Evolutionary conservation across 2,888 invertebrate genomes (phyloP), one percentile per base, ranked within the genome.

Genomic region (Aethes cnicana): DNA sequence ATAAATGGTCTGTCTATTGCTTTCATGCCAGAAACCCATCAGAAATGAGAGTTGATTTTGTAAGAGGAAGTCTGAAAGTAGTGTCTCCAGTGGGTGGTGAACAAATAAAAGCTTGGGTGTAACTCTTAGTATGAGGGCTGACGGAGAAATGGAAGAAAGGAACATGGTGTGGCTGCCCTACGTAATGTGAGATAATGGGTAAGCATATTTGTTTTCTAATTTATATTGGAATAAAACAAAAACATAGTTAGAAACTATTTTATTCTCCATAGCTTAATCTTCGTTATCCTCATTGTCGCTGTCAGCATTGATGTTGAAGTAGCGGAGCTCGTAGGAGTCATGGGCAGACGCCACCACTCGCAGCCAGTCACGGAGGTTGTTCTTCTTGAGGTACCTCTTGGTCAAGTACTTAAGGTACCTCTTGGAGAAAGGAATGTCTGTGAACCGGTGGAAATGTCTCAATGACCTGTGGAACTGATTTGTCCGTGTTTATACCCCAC

Each of bases 381-480:
- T 98, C 92, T 99, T 99, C 93, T 99, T 99, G 88, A 99, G 92
- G 91, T 99, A 99, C 84, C 98, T 98, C 91, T 99, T 99, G 1
- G 99, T 99, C 87, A 99, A 92, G 90, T 99, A 99, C 90, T 99
- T 99, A 62, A 99, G 92, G 82, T 99, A 99, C 90, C 98, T 92
- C 88, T 94, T 94, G 53, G 94, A 93, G 87, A 94, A 94, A 61
- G 94, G 93, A 77, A 94, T 92, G 81, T 88, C 90, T 90, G 79
- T 2, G 83, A 81, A 35, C 4, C 11, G 16, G 12, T 28, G 26
- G 21, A 28, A 30, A 17, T 17, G n/a, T 28, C 18, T 52, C 20
- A 46, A n/a, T 46, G n/a, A 37, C 52, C 52, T 52, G 44, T 1
- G 37, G 32, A 2, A 16, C 33, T 8, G 12, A 26, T 16, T 26